Percentiles rank a stretch among this genome's conserved stretches.
These are phyloP conservation scores for Gobius niger DNA, from an alignment of 2,113 vertebrate genomes.

Conservation along the genomic window DNA sequence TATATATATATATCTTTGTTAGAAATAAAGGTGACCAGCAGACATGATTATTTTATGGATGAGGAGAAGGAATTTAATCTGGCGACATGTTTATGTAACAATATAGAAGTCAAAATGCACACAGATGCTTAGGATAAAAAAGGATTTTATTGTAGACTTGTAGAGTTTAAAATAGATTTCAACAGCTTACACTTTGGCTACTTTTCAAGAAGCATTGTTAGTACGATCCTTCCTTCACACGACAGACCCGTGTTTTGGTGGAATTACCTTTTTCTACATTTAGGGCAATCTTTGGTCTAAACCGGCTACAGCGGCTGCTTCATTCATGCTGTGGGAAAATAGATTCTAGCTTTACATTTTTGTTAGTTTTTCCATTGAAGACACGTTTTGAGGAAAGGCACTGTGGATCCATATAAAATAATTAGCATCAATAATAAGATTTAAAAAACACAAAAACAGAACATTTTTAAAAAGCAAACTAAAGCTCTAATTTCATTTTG, in stretches of 20 bases:
- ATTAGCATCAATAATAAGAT: slow-evolving; percentile 39
- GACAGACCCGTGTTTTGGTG: slow-evolving; percentile 14
- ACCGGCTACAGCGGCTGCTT: slow-evolving; percentile 61
- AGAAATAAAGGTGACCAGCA: too few relatives aligned
- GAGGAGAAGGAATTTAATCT: too few relatives aligned
- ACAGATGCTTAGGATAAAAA: slow-evolving; percentile 32
- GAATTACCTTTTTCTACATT: slow-evolving; percentile 3
- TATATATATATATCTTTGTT: too few relatives aligned
- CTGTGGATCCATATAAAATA: slow-evolving; percentile 77
- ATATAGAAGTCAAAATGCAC: slow-evolving; percentile 4
- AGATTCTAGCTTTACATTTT: slow-evolving; percentile 13
- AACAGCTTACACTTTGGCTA: slow-evolving; percentile 32
- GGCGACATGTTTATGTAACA: too few relatives aligned
- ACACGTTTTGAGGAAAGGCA: slow-evolving; percentile 81
- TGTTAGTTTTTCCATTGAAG: slow-evolving; percentile 55
- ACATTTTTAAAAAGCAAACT: too few relatives aligned
- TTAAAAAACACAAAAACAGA: slow-evolving; percentile 29
- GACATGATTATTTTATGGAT: too few relatives aligned
- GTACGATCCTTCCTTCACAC: neutral
- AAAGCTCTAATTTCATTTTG: slow-evolving; percentile 29
- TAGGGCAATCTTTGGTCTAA: slow-evolving; percentile 85
- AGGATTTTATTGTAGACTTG: slow-evolving; percentile 25
- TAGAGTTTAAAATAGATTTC: slow-evolving; percentile 1
- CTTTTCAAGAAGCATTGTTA: slow-evolving; percentile 3
- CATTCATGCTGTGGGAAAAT: slow-evolving; percentile 11